Evolutionary conservation across 1,140 invertebrate species (phyloP), one percentile per base, ranked within the genome.

Genomic region (Zaprionus gabonicus): DNA sequence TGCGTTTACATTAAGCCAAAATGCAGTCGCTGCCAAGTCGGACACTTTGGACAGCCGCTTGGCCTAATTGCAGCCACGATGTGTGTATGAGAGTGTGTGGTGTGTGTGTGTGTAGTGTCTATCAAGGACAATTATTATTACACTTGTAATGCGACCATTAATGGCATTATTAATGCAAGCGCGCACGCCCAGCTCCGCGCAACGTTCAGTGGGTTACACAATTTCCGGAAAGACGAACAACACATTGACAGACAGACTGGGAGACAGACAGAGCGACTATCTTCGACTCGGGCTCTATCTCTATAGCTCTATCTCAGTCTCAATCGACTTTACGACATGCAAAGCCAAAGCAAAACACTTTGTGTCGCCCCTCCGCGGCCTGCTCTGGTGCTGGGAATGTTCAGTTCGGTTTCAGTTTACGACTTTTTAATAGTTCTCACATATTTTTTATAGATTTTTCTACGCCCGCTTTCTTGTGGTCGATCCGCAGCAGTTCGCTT

Each of bases 351-450:
- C 82, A 68, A 86, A 86, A 86, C 77, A 82, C 76, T 86, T 83
- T 81, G 68, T 64, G 68, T 53, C 34, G 60, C 38, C 10, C n/a
- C 9, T 13, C 12, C 34, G 27, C 13, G 4, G 6, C 28, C 28
- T 31, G 1, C 28, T 31, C 28, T 2, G 17, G 17, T 12, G 4
- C 15, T 44, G 64, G 77, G 69, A 44, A 71, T 41, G 65, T 71
- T 76, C 59, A 64, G 68, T 71, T 65, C 23, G 53, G 73, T 76
- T 71, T 69, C 38, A 44, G 55, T 91, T 92, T 92, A 92, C 91
- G 84, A 83, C 82, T 91, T 92, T 92, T 92, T 92, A 92, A 92
- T 92, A 92, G 87, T 92, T 92, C 82, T 91, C 91, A 91, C 91
- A 92, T 91, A 84, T 83, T 85, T 85, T 88, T 88, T 91, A 88